A percentile compares a stretch with the other conserved stretches of the same genome.
Evolutionary conservation across 2,113 vertebrate genomes (phyloP).

Genomic region (Thalassarche chlororhynchos): DNA sequence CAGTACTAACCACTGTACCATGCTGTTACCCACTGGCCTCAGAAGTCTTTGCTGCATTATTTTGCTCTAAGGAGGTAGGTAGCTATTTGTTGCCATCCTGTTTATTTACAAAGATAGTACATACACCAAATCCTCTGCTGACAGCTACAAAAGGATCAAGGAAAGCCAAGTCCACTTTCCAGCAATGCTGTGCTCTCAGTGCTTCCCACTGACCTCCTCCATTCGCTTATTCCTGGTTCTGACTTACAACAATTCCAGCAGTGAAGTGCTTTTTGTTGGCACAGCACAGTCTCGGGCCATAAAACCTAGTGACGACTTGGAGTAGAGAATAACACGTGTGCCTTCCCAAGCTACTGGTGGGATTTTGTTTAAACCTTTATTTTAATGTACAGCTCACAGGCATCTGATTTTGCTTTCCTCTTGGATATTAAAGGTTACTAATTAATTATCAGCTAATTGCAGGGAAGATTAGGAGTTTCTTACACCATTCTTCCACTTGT

Average conservation of each 20-base stretch:
- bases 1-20: not conserved
- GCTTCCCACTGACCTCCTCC: not conserved
- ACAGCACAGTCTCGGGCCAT: not conserved
- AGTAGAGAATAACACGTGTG: fast-evolving
- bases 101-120: not conserved
- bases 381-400: not conserved
- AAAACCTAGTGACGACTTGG: fast-evolving
- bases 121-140: not conserved
- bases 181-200: fast-evolving
- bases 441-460: not conserved
- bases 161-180: not conserved
- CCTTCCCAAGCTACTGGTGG: not conserved
- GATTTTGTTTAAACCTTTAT: not conserved
- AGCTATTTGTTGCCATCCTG: not conserved
- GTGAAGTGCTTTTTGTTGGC: not conserved
- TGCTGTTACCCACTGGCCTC: not conserved
- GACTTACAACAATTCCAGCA: not conserved
- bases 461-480: not conserved
- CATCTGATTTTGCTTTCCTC: not conserved
- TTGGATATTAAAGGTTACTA: not conserved
- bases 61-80: too few species aligned
- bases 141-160: not conserved
- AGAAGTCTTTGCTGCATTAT: too few species aligned
- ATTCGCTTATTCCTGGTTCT: not conserved
- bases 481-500: not conserved